Conservation (phyloP, 2,888 invertebrate genomes). For the Neoscelio sp. region DNA sequence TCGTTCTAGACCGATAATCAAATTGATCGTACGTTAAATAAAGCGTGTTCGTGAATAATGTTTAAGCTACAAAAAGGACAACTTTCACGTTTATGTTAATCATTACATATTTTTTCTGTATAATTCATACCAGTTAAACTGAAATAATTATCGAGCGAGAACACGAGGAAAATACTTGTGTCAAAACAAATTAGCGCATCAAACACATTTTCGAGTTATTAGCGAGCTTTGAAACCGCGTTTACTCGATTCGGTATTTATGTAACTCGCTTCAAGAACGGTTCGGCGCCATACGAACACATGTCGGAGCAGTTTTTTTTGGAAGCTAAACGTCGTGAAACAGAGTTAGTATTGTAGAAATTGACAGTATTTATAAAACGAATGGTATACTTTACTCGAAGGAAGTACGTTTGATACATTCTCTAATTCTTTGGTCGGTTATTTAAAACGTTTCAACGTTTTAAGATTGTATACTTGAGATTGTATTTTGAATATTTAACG, state of each 20-base stretch:
- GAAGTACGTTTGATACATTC: no score
- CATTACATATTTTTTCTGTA: no score
- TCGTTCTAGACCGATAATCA: constrained; percentile 33
- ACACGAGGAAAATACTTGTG: no score
- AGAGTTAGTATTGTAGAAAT: constrained; percentile 38
- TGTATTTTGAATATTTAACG: no score
- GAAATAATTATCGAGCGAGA: no score
- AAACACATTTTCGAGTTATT: no score
- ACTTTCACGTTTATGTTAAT: constrained; percentile 2
- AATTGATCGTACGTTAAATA: constrained; percentile 23
- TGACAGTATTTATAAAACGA: constrained; percentile 21
- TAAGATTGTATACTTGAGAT: no score
- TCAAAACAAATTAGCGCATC: neutral
- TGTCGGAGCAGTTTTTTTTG: constrained; percentile 34
- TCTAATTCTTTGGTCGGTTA: no score
- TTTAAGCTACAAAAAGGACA: no score
- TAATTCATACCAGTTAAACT: no score
- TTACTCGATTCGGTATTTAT: constrained; percentile 33
- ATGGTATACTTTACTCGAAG: no score
- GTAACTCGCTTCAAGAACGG: constrained; percentile 42
- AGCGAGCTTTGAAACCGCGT: constrained; percentile 3
- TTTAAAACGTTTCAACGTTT: no score
- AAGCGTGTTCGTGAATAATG: neutral
- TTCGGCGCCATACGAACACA: constrained; percentile 49
- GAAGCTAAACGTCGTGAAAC: constrained; percentile 38